Conservation (phyloP, 2,797 vertebrate species). For the Rallus crepitans region DNA sequence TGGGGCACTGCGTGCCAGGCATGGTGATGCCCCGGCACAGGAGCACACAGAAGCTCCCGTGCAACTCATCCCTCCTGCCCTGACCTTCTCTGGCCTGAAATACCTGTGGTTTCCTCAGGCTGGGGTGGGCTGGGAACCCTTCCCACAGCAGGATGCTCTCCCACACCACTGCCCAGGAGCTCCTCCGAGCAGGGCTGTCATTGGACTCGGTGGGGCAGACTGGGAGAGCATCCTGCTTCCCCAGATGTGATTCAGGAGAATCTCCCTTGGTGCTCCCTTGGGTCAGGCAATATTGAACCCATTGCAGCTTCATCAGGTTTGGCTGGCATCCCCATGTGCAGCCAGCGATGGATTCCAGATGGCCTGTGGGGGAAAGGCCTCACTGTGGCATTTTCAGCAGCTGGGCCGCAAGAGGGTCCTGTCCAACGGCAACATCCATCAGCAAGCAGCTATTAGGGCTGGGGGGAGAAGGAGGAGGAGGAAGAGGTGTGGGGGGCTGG, state of each 20-base stretch:
- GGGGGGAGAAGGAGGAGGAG: background rate
- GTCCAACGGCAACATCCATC: constrained; percentile 78
- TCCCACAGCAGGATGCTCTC: background rate
- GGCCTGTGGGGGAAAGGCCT: background rate
- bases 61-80: background rate
- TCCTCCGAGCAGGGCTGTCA: background rate
- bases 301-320: accelerated
- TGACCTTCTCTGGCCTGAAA: background rate
- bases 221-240: background rate
- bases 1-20: background rate
- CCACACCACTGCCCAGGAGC: accelerated
- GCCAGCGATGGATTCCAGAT: constrained; percentile 54
- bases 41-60: background rate
- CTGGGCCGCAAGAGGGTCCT: constrained; percentile 15
- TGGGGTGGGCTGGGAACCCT: background rate
- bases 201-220: background rate
- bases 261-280: background rate
- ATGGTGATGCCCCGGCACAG: background rate
- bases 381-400: background rate
- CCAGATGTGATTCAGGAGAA: background rate
- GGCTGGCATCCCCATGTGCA: background rate
- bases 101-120: background rate
- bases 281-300: background rate
- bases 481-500: background rate
- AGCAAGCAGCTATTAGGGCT: background rate